Conservation (phyloP, 2,797 vertebrate genomes). For the Kryptolebias ocellatus region DNA sequence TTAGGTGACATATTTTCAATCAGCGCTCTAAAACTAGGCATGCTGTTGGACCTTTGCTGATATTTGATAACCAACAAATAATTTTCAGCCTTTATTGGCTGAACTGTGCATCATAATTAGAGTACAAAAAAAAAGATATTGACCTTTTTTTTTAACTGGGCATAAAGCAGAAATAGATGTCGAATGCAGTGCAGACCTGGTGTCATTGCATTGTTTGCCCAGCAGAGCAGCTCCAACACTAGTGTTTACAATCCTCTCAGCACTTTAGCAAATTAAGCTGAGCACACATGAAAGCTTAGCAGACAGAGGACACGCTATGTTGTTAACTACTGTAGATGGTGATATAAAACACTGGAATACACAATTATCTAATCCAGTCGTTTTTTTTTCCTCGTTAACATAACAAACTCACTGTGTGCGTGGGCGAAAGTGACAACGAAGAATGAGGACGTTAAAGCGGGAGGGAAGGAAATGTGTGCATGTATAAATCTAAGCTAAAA, state of each 20-base stretch:
- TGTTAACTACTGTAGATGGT: background rate
- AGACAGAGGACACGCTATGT: background rate
- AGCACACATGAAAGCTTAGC: background rate
- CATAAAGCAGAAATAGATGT: background rate
- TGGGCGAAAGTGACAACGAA: background rate
- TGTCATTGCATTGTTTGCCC: background rate
- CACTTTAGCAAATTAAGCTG: background rate
- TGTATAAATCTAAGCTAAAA: no score
- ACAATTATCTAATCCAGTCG: background rate
- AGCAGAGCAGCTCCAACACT: background rate
- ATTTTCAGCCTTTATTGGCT: background rate
- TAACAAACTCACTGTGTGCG: background rate
- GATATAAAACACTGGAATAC: background rate
- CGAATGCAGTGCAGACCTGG: background rate
- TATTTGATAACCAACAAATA: background rate
- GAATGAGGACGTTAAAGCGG: background rate
- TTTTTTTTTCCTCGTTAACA: background rate
- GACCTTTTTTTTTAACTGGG: no score
- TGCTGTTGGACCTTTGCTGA: background rate
- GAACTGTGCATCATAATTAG: no score
- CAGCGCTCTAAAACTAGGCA: background rate
- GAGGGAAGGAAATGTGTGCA: no score
- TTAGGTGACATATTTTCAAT: no score
- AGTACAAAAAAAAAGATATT: no score
- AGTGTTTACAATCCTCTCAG: constrained; percentile 3